Evolutionary conservation across 2,888 invertebrate genomes (phyloP), one percentile per base, ranked within the genome.

Genomic region (Drosophila prostipennis): DNA sequence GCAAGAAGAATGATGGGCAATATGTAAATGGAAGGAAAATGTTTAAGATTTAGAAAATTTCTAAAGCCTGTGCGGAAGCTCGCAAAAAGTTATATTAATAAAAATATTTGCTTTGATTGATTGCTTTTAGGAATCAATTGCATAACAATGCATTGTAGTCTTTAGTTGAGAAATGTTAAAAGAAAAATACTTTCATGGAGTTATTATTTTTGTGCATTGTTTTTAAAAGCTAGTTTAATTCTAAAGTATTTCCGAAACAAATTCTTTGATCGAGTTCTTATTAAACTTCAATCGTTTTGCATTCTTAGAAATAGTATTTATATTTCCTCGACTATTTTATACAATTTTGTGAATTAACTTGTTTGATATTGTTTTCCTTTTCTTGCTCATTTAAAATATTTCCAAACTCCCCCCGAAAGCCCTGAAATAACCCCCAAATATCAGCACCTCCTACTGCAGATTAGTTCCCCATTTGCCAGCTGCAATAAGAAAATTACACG

Each of bases 401-500:
- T 8, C 6, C 3, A 5, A 19, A 19, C 19, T 19, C 19, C 19
- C 19, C 19, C 19, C 19, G 19, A 19, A 19, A 19, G 19, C 19
- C 19, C n/a, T n/a, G 5, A 29, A 11, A 36, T 29, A 3, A 14
- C 29, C 59, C 16, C 16, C 16, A 19, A 14, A 36, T 45, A n/a
- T 26, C 8, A n/a, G n/a, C 6, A 29, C 16, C 19, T 46, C 16
- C 39, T 32, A 6, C 16, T n/a, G 8, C 23, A 40, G 32, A 53
- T 52, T 29, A 36, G 19, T 29, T 16, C 37, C 14, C 43, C 16
- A 39, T 52, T 65, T 65, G 32, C 23, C 52, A 39, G 29, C 10
- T 53, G 54, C 68, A 67, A 67, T 68, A 69, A 70, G 70, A 77
- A 80, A 80, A 80, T 80, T 83, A 83, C 80, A 74, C 67, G 70